These are phyloP conservation scores for Brachionus sp. DNA, from an alignment of 1,140 invertebrate genomes.

Conservation along the genomic window DNA sequence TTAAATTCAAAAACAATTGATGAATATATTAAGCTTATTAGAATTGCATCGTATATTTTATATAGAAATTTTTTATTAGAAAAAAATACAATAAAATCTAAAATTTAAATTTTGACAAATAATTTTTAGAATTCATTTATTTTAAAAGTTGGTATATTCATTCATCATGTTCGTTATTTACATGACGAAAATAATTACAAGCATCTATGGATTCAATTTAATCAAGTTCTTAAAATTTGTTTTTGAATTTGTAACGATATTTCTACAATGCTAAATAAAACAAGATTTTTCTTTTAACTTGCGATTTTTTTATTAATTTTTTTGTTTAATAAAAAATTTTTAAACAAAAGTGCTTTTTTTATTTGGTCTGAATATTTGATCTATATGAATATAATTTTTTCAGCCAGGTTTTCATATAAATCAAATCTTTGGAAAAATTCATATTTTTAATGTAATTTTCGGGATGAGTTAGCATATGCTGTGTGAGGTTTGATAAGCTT, in stretches of 20 bases:
- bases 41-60: background rate
- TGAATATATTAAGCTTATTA: background rate
- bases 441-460: background rate
- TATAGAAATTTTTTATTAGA: slow-evolving; percentile 13
- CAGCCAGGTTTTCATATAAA: background rate
- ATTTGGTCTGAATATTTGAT: no score
- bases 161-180: no score
- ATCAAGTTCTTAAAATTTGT: no score
- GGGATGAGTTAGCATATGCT: background rate
- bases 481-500: background rate
- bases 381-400: background rate
- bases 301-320: no score
- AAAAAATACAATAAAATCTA: background rate
- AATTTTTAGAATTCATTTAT: background rate
- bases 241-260: no score
- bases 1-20: background rate
- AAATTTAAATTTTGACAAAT: background rate
- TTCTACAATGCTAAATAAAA: no score
- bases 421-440: background rate
- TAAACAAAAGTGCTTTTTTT: no score
- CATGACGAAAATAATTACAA: no score
- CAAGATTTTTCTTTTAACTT: no score
- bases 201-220: no score
- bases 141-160: background rate
- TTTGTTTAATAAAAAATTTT: no score